Conservation (phyloP, 1,140 invertebrate genomes). For the Reticulitermes speratus region DNA sequence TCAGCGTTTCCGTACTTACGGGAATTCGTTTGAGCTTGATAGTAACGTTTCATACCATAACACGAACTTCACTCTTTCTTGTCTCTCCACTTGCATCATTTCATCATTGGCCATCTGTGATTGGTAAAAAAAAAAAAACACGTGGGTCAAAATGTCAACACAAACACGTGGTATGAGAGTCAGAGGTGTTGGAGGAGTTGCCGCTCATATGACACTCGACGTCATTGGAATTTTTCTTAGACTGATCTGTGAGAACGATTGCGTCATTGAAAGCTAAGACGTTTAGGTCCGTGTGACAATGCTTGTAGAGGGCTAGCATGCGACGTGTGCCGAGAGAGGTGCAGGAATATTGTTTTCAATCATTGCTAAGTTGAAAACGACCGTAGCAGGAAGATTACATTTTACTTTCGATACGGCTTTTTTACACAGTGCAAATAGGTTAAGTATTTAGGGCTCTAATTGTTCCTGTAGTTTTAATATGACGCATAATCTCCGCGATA, state of each 20-base stretch:
- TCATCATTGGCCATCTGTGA: background rate
- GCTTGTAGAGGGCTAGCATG: too few species aligned
- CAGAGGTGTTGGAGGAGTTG: too few species aligned
- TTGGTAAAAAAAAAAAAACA: background rate
- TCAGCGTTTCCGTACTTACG: background rate
- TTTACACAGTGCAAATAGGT: background rate
- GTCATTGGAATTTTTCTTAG: too few species aligned
- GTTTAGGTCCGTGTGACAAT: too few species aligned
- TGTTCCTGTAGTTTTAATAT: background rate
- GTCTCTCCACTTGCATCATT: background rate
- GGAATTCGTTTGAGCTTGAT: background rate
- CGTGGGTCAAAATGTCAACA: constrained; percentile 10
- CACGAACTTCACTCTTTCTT: too few species aligned
- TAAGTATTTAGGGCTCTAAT: background rate
- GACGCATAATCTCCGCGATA: background rate
- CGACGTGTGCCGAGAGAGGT: too few species aligned
- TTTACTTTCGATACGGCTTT: too few species aligned
- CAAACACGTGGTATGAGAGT: background rate
- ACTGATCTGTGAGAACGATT: too few species aligned
- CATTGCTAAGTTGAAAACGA: background rate
- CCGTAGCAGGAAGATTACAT: too few species aligned
- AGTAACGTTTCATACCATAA: background rate
- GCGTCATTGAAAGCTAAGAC: too few species aligned
- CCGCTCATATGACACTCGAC: too few species aligned
- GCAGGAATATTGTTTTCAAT: background rate